A percentile compares a stretch with the other conserved stretches of the same genome.
Conservation (phyloP, 2,113 vertebrate genomes). For the Opisthocomus hoazin region DNA sequence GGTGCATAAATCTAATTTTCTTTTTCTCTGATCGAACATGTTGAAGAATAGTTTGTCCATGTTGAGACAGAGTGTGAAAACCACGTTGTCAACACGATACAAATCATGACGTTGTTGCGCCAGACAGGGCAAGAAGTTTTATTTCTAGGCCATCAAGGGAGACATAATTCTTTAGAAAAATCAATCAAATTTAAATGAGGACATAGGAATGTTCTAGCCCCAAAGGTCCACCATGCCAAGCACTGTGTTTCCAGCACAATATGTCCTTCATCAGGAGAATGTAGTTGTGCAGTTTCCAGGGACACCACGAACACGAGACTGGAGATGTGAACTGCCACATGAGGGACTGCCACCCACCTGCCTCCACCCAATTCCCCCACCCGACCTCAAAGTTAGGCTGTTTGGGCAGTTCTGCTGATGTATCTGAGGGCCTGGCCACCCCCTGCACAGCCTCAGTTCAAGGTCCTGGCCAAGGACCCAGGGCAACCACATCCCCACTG, state of each 20-base stretch:
- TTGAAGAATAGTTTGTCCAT: not conserved
- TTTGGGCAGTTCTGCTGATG: not conserved
- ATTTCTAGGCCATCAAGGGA: not conserved
- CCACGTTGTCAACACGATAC: not conserved
- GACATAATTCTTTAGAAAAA: slow-evolving; percentile 34
- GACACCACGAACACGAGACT: not conserved
- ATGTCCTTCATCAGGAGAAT: not conserved
- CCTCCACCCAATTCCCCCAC: not conserved
- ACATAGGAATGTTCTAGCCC: not conserved
- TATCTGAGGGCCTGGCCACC: not conserved
- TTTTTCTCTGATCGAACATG: not conserved
- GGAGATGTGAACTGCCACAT: not conserved
- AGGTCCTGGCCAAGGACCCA: not conserved
- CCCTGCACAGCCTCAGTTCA: not conserved
- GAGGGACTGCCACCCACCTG: not conserved
- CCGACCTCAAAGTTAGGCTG: not conserved
- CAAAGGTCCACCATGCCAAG: not conserved
- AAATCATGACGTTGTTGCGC: not conserved
- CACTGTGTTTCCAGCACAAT: not conserved
- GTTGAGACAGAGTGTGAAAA: slow-evolving; percentile 10
- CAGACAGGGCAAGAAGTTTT: slow-evolving; percentile 1
- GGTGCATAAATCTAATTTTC: slow-evolving; percentile 28
- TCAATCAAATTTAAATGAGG: slow-evolving; percentile 30
- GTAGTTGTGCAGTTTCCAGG: not conserved
- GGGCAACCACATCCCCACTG: accelerated